Evolutionary conservation across 1,140 invertebrate genomes (phyloP), one percentile per base, ranked within the genome.

Genomic region (Daktulosphaira vitifoliae): DNA sequence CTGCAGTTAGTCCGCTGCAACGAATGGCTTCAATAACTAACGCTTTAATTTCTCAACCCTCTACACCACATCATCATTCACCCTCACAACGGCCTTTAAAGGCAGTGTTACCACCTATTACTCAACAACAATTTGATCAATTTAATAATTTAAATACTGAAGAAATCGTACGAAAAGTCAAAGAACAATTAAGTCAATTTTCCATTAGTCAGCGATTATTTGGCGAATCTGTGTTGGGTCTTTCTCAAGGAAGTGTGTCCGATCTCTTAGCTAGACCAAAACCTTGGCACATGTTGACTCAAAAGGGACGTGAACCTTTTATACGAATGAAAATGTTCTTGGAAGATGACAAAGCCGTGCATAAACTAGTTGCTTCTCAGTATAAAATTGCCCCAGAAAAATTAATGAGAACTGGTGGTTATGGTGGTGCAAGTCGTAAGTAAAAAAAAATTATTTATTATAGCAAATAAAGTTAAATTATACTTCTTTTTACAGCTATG

Each of bases 81-180:
- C 81, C 85, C 7, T 84, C 84, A 42, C 89, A 92, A 71, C 80
- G 93, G 67, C 93, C 94, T 13, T 81, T 96, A 65, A 95, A 95
- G 77, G 92, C 94, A 9, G 93, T 98, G 15, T 81, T 98, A 70
- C 93, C 94, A 20, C 96, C 96, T 1, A 98, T 99, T 66, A 98
- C 95, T 0, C 96, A 98, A 73, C 95, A 98, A 72, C 94, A 99
- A 74, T 98, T 99, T 76, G 96, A 99, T 76, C 86, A 93, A 75
- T 99, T 96, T 79, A 92, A 96, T 73, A 95, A 95, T 75, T 82
- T 99, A 48, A 97, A 98, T 74, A 99, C 96, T 0, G 96, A 99
- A 78, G 94, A 98, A 68, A 93, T 99, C 68, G 96, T 99, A 23
- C 89, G 94, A 70, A 89, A 90, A 78, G 84, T 99, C 3, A 98